Evolutionary conservation across 2,797 vertebrate genomes (phyloP), one percentile per base, ranked within the genome.

Genomic region (Mallotus villosus): DNA sequence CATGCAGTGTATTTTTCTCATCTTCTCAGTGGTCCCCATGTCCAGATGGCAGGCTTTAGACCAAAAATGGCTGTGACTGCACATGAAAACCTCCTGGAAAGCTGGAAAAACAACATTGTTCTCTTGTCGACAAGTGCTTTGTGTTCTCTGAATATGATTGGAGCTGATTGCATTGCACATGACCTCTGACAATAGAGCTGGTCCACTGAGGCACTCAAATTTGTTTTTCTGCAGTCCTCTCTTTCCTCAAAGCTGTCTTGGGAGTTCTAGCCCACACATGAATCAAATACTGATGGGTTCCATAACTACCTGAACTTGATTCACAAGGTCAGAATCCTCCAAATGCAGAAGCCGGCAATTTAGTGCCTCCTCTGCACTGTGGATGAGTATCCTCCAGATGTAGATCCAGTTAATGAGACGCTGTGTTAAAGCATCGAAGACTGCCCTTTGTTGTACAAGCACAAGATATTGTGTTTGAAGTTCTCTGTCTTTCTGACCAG

Each of bases 281-380:
- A 51, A 29, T 25, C 8, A 51, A 67, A 21, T 34, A 65, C 19
- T 49, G 58, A 49, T 22, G 12, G 27, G 24, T 61, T 37, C 17
- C 25, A 46, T 22, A 41, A 53, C 37, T 57, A 57, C 37, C 65
- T 53, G 34, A 5, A 34, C 57, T 62, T 72, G 72, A 72, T 49
- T 68, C 6, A 65, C 41, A 49, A 63, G 67, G 53, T 73, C 71
- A 73, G 53, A 66, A 19, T 67, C 53, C 46, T 79, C 68, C 70
- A 75, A 74, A 77, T 71, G 70, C 46, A 64, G 25, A 71, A 29
- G 37, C 22, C 73, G 63, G 22, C 55, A 73, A 67, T 68, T 49
- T 17, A 63, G 46, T 58, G 74, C 27, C 59, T 46, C 34, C 21
- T 55, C 41, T 27, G 74, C 25, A 53, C 49, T 70, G 61, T 55